A percentile compares a stretch with the other conserved stretches of the same genome.
These are phyloP conservation scores for Nesidiocoris tenuis DNA, from an alignment of 2,888 invertebrate genomes.

Conservation along the genomic window DNA sequence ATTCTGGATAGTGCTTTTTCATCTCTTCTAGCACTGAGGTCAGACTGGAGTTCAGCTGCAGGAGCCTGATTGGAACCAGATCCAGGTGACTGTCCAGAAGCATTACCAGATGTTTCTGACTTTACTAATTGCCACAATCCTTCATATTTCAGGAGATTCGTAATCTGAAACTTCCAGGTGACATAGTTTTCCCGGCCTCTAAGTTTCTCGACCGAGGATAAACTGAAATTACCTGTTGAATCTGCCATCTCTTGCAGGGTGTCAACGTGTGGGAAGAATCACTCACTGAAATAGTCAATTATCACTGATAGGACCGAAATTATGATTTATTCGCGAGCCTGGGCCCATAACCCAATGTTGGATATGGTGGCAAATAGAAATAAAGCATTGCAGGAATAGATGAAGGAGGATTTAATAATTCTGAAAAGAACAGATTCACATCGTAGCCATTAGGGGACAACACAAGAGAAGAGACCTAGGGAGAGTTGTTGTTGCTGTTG, in stretches of 20 bases:
- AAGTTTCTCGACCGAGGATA: conserved; percentile 19
- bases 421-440: too few relatives aligned
- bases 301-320: not conserved
- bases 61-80: too few relatives aligned
- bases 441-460: too few relatives aligned
- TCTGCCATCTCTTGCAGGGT: not conserved
- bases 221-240: not conserved
- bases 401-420: too few relatives aligned
- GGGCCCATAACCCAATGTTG: not conserved
- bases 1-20: conserved; percentile 14
- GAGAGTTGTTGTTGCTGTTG: too few relatives aligned
- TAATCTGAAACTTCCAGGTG: conserved; percentile 46
- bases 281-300: not conserved
- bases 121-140: conserved; percentile 10
- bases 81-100: too few relatives aligned
- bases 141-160: conserved; percentile 28
- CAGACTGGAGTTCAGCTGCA: too few relatives aligned
- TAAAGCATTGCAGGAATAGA: too few relatives aligned
- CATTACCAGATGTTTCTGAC: not conserved
- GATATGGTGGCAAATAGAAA: too few relatives aligned
- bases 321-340: not conserved
- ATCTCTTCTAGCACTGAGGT: not conserved
- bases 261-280: not conserved
- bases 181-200: conserved; percentile 4
- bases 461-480: too few relatives aligned